These are phyloP conservation scores for Augochlorella aurata DNA, from an alignment of 2,888 invertebrate genomes.

Conservation along the genomic window DNA sequence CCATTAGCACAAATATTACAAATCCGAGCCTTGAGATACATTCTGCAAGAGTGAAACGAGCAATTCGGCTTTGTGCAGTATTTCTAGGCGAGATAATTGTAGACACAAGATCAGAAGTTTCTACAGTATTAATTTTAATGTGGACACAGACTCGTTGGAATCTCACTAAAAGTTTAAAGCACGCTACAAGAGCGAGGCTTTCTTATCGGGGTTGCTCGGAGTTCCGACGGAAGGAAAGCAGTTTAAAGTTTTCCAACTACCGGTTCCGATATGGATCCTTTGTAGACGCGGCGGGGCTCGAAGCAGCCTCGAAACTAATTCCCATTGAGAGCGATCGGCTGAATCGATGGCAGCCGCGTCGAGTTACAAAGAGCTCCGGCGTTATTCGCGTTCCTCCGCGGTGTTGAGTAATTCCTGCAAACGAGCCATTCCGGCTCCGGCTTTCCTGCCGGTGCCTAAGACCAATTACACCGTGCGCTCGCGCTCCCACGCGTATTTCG, in stretches of 20 bases:
- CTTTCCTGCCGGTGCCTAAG: slow-evolving; percentile 50
- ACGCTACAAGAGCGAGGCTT: background rate
- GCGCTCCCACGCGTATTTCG: slow-evolving; percentile 60
- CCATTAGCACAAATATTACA: no score
- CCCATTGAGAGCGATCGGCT: background rate
- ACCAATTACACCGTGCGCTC: slow-evolving; percentile 54
- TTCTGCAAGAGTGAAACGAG: no score
- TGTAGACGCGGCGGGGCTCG: background rate
- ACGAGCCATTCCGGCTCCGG: slow-evolving; percentile 52
- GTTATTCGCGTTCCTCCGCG: slow-evolving; percentile 38
- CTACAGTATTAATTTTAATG: background rate
- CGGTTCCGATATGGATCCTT: background rate
- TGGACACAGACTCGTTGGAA: background rate
- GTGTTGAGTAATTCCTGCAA: slow-evolving; percentile 55
- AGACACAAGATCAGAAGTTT: background rate
- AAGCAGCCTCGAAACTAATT: background rate
- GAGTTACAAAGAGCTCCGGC: slow-evolving; percentile 8
- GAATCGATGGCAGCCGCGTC: slow-evolving; percentile 12
- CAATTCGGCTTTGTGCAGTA: no score
- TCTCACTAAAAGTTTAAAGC: background rate
- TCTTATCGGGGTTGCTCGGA: background rate
- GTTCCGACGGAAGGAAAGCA: background rate
- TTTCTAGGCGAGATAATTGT: no score
- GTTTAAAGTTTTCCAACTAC: background rate
- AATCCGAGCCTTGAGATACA: no score